Evolutionary conservation across 2,797 vertebrate species (phyloP), one percentile per base, ranked within the genome.

Genomic region (Salmo trutta): DNA sequence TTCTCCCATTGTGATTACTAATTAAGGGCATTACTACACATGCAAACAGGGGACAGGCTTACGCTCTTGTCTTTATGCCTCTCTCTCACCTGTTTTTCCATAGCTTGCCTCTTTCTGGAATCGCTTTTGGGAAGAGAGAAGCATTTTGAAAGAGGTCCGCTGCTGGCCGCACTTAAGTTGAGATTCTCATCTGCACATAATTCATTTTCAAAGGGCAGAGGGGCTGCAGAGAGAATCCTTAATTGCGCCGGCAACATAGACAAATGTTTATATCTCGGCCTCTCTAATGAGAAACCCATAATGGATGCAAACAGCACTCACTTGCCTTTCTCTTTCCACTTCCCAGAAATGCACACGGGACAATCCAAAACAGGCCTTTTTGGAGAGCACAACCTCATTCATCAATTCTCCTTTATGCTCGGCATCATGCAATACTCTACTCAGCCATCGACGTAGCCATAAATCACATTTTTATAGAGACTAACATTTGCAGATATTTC

Each of bases 231-330:
- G 88, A 87, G 86, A 88, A 90, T 90, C 89, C 88, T 84, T 92
- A 92, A 93, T 93, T 93, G 91, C 80, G 14, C 82, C 87, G 74
- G 85, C 86, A 92, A 91, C 92, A 91, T 83, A 91, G 91, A 93
- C 89, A 91, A 93, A 94, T 93, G 92, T 93, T 93, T 92, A 92
- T 90, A 92, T 92, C 91, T 88, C 89, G 59, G 87, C 88, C n/a
- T 87, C 81, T 82, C 89, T 94, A 93, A 94, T 93, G 91, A 92
- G 91, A 93, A 93, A 92, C 91, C 90, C 90, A 94, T 94, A 93
- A 92, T 78, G 83, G 89, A 92, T 90, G 88, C 87, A 90, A 81
- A 87, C 86, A 87, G 84, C 77, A 79, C 81, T 84, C 84, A 71
- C 68, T 65, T 56, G 78, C 27, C 53, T 71, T 24, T 75, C 59